Base-by-base conservation (phyloP, 1,140 invertebrate genomes). In the Phymastichus coffea region DNA sequence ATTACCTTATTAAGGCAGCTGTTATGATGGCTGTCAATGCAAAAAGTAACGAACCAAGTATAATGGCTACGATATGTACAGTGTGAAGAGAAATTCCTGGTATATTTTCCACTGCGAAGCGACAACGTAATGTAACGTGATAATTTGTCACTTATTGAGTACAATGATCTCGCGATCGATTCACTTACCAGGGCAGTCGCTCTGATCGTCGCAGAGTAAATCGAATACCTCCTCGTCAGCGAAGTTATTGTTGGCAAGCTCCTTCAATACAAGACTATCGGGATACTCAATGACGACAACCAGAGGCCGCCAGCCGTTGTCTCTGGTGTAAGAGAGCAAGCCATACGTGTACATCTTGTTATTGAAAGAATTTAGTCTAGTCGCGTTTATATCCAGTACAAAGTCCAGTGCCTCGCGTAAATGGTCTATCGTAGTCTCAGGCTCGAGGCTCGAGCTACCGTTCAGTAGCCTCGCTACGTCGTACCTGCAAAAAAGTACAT, bases 301-400 rank as follows among this genome's bases (percentile, higher is more conserved):
- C n/a, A 80, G 66, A 0, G 78, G 75, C 41, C 65, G 65, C 78
- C 78, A 80, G 9, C 43, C 44, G 22, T 65, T 57, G 2, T 23
- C 22, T 12, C 6, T 33, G 1, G 63, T 62, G 66, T 72, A 76
- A 7, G 67, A 65, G 38, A 79, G 40, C 19, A 80, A 53, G 25
- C 67, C 67, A 40, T 78, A 80, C 2, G 73, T 74, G 61, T 76
- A 80, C 64, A 78, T 77, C 47, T 79, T 79, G 44, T 78, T 80
- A 52, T 77, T 77, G 25, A 69, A 71, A 2, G 60, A 64, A 63
- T 77, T 75, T 1, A 59, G 26, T 28, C 20, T 26, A 19, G 35
- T 37, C 15, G 8, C 25, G 33, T n/a, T 28, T 2, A 3, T 20
- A 2, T 33, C 28, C 19, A 78, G 51, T 20, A 79, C 69, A 19